These are phyloP conservation scores for Dromaius novaehollandiae DNA, from an alignment of 2,113 vertebrate species.

Conservation along the genomic window DNA sequence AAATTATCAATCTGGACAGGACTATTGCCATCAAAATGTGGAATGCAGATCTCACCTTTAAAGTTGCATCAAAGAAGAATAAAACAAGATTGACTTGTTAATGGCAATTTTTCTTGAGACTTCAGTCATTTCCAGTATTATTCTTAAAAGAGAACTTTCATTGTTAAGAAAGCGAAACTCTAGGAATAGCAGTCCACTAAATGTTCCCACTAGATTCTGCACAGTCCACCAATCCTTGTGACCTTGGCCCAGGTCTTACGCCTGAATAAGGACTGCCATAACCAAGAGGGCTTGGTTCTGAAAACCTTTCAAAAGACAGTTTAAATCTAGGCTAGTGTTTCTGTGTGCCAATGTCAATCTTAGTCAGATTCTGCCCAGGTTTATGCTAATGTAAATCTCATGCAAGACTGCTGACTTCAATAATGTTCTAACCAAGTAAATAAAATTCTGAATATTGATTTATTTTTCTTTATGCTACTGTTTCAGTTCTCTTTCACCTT, in stretches of 20 bases:
- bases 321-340: background rate
- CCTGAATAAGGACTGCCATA: background rate
- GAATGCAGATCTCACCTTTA: background rate
- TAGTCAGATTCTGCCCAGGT: background rate
- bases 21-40: background rate
- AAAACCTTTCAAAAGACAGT: background rate
- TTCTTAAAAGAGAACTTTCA: background rate
- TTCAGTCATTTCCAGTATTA: background rate
- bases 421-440: background rate
- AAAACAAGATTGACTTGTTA: background rate
- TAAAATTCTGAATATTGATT: background rate
- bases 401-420: background rate
- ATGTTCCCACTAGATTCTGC: background rate
- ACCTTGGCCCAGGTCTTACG: background rate
- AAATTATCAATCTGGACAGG: background rate
- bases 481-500: background rate
- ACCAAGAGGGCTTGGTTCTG: background rate
- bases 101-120: background rate
- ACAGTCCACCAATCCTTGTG: background rate
- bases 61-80: background rate
- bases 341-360: background rate
- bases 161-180: background rate
- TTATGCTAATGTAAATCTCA: background rate
- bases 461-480: background rate
- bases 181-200: background rate